These are phyloP conservation scores for Parasteatoda lunata DNA, from an alignment of 2,888 invertebrate species.

Conservation along the genomic window DNA sequence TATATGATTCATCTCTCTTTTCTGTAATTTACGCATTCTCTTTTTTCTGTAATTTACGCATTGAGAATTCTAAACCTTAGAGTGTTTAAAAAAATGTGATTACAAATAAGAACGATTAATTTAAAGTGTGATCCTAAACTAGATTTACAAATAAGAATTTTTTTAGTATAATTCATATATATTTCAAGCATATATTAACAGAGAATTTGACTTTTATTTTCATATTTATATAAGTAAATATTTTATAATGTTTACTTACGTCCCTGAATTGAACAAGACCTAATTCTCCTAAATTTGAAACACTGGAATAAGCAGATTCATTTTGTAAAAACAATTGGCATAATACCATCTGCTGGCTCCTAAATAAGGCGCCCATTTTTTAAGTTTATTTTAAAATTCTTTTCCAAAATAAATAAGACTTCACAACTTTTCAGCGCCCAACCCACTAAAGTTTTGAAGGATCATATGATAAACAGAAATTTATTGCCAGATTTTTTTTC, in stretches of 20 bases:
- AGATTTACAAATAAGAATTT: too few relatives aligned
- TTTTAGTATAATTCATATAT: too few relatives aligned
- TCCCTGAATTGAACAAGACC: slow-evolving; percentile 96
- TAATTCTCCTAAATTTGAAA: slow-evolving; percentile 94
- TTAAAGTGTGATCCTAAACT: too few relatives aligned
- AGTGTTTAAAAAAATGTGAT: too few relatives aligned
- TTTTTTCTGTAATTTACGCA: too few relatives aligned
- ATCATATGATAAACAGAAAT: slow-evolving; percentile 62
- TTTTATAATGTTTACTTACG: slow-evolving; percentile 42
- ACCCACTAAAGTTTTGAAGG: neutral
- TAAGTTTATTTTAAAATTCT: neutral
- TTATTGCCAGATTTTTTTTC: slow-evolving; percentile 42
- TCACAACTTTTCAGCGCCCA: neutral
- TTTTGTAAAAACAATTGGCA: slow-evolving; percentile 97
- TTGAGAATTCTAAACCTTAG: too few relatives aligned
- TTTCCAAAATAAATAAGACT: neutral
- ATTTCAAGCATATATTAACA: too few relatives aligned
- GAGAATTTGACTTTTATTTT: too few relatives aligned
- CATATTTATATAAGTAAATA: neutral
- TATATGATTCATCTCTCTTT: too few relatives aligned
- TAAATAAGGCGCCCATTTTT: slow-evolving; percentile 87
- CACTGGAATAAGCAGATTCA: slow-evolving; percentile 93
- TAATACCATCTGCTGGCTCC: slow-evolving; percentile 98
- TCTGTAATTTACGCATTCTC: too few relatives aligned
- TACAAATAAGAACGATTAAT: too few relatives aligned